These are phyloP conservation scores for Abrostola tripartita DNA, from an alignment of 2,888 invertebrate species.

Conservation along the genomic window DNA sequence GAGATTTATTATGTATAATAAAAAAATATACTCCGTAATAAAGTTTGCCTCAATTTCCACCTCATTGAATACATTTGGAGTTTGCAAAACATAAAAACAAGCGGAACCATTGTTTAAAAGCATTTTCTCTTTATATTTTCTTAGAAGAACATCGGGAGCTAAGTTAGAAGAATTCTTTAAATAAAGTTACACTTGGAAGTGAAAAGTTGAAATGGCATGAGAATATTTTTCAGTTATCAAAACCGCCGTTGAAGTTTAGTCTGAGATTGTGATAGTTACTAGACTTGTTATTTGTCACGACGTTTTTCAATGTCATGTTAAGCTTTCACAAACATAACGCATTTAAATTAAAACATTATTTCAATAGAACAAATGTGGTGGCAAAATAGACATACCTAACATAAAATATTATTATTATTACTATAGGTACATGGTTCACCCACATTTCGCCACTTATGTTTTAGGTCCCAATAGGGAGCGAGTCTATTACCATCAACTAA, in stretches of 20 bases:
- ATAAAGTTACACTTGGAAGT: constrained; percentile 44
- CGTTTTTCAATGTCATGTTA: constrained; percentile 6
- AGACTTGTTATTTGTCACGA: constrained; percentile 25
- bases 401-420: too few species aligned
- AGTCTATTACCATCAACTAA: too few species aligned
- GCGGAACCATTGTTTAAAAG: constrained; percentile 29
- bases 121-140: constrained; percentile 27
- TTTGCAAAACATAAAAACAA: constrained; percentile 28
- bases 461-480: too few species aligned
- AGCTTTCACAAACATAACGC: too few species aligned
- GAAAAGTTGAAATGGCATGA: constrained; percentile 35
- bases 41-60: too few species aligned
- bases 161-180: constrained; percentile 33
- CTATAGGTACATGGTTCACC: too few species aligned
- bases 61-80: constrained; percentile 14
- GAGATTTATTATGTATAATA: too few species aligned
- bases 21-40: too few species aligned
- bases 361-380: too few species aligned
- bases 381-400: too few species aligned
- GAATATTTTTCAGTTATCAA: constrained; percentile 43
- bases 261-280: constrained; percentile 27
- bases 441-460: too few species aligned
- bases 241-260: constrained; percentile 18
- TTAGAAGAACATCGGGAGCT: constrained; percentile 24
- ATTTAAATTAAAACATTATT: not conserved